phyloP scores from a whole-genome alignment of 1,140 invertebrate species.

The Rhagoletis zephyria region DNA sequence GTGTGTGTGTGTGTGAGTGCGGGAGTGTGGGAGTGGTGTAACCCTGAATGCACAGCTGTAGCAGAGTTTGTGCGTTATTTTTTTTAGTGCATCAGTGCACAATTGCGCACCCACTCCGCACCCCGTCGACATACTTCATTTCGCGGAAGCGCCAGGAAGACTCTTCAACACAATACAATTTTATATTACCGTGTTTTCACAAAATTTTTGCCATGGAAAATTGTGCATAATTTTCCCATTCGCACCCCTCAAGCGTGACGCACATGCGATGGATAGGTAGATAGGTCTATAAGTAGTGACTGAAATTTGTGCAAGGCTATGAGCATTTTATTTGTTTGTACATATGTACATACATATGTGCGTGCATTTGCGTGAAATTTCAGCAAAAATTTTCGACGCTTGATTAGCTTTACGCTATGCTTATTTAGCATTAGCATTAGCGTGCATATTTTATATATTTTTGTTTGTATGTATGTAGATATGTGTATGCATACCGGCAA shows the following conservation, averaged over 20 bases:
- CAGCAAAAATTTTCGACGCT: background rate
- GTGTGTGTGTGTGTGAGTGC: conserved; percentile 62
- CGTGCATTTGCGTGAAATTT: background rate
- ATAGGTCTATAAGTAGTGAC: background rate
- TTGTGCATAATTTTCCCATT: conserved; percentile 40
- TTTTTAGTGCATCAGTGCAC: background rate
- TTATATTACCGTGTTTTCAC: background rate
- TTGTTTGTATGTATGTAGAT: background rate
- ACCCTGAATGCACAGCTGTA: background rate
- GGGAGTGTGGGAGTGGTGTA: conserved; percentile 42
- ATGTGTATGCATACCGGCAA: background rate
- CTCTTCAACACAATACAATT: background rate
- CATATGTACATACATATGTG: background rate
- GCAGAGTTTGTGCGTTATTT: background rate
- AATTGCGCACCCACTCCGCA: conserved; percentile 1
- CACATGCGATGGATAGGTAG: background rate
- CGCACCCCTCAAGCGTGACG: conserved; percentile 32
- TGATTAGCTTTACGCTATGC: conserved; percentile 31
- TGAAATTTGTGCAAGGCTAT: no score
- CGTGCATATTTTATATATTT: background rate
- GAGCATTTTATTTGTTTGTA: background rate
- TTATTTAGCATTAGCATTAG: conserved; percentile 37
- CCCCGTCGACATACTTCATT: background rate
- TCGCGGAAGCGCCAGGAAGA: background rate
- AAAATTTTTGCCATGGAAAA: conserved; percentile 25